Evolutionary conservation across 2,888 invertebrate genomes (phyloP), one percentile per base, ranked within the genome.

Genomic region (Meteorus cinctellus): DNA sequence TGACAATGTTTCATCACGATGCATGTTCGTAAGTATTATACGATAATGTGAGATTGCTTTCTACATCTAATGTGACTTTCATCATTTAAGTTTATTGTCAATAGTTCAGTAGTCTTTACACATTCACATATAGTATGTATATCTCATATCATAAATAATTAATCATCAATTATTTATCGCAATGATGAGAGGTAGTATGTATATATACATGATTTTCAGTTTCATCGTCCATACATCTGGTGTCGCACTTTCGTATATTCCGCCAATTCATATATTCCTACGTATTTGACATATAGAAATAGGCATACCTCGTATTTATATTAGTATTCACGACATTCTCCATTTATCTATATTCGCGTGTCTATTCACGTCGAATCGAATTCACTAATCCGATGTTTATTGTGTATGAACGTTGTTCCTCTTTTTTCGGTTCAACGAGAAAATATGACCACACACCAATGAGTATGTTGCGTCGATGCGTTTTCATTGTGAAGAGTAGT

Each of bases 151-250:
- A 62, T 62, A 5, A 63, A 63, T 63, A 16, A 63, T 63, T 63
- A 63, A 63, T 34, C 34, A 31, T 31, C 34, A 34, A 63, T 63
- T 16, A 34, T 34, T 34, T 63, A 34, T 63, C 34, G 63, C 34
- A 63, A 63, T 31, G 63, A 34, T 31, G 59, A 60, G 27, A 10
- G 12, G 1, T 1, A 60, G 6, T 27, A 27, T 10, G 24, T 14
- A 27, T 60, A 60, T 10, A 60, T 24, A 12, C 29, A 31, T 34
- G 29, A 14, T 31, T 16, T 4, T n/a, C 12, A 0, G 14, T 24
- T 62, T 16, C 14, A 62, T 16, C 27, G 27, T 31, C 14, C 29
- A 34, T 34, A 63, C 16, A 14, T 34, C 6, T 14, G n/a, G 24
- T n/a, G 55, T 55, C 6, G n/a, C 55, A 19, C n/a, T 55, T 55